Evolutionary conservation across 1,140 invertebrate species (phyloP).

Genomic region (Calephelis virginiensis): DNA sequence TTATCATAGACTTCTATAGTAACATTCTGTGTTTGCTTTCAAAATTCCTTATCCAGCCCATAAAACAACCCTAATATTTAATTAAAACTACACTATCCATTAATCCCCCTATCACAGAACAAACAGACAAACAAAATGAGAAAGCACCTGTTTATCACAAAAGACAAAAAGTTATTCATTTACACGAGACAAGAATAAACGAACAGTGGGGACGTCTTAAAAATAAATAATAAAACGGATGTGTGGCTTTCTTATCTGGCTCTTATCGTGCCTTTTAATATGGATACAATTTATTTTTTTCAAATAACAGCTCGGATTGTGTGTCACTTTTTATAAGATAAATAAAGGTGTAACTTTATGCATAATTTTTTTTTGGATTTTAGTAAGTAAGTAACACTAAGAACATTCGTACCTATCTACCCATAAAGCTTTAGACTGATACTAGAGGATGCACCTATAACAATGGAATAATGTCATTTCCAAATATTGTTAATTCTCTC

Average conservation of each 20-base stretch:
- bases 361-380: no score
- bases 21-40: neutral
- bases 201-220: constrained; percentile 18
- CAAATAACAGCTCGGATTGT: constrained; percentile 1
- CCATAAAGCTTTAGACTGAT: no score
- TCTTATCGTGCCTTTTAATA: constrained; percentile 17
- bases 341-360: constrained; percentile 5
- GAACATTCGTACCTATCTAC: no score
- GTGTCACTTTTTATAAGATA: neutral
- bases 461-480: no score
- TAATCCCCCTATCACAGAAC: constrained; percentile 23
- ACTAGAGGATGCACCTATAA: no score
- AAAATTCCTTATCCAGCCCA: constrained; percentile 11
- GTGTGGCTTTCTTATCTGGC: constrained; percentile 20
- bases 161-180: constrained; percentile 26
- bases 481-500: no score
- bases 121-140: constrained; percentile 25
- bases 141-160: constrained; percentile 24
- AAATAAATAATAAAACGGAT: constrained; percentile 27
- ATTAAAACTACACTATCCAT: constrained; percentile 16
- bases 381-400: no score
- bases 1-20: neutral
- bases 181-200: constrained; percentile 12
- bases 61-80: constrained; percentile 24
- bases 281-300: constrained; percentile 19